Percentiles rank a stretch among this genome's conserved stretches.
Evolutionary conservation across 2,113 vertebrate genomes (phyloP).

Genomic region (Clarias gariepinus): DNA sequence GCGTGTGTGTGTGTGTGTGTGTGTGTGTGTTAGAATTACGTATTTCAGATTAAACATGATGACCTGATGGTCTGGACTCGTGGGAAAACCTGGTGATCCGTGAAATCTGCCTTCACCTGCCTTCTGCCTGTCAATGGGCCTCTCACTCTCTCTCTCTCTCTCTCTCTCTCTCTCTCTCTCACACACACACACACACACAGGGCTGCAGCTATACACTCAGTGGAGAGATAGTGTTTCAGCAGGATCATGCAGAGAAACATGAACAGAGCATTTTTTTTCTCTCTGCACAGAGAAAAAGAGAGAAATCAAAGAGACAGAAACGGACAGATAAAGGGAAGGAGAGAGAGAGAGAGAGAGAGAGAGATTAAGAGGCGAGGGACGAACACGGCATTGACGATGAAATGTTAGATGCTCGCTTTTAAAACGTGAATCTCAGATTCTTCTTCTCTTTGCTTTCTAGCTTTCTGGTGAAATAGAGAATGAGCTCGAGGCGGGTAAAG

Average conservation of each 20-base stretch:
- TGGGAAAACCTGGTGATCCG: slow-evolving; percentile 15
- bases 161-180: background rate
- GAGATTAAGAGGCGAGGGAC: background rate
- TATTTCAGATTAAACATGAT: slow-evolving; percentile 5
- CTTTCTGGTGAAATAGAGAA: background rate
- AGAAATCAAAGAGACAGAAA: background rate
- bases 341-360: background rate
- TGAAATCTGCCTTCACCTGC: slow-evolving; percentile 16
- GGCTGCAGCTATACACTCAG: background rate
- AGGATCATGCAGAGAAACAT: slow-evolving; percentile 8
- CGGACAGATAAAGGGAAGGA: background rate
- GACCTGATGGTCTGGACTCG: background rate
- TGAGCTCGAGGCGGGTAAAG: background rate
- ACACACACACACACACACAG: slow-evolving; percentile 13
- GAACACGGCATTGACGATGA: background rate
- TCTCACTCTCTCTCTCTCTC: background rate
- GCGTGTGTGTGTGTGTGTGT: background rate
- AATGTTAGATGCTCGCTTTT: background rate
- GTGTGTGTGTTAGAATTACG: background rate
- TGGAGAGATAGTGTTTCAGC: slow-evolving; percentile 25
- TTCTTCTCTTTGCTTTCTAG: background rate
- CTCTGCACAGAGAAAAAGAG: background rate
- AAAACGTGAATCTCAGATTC: background rate
- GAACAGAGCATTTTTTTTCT: slow-evolving; percentile 1
- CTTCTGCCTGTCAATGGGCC: background rate